Conservation (phyloP, 2,113 vertebrate species). For the Clupea harengus region DNA sequence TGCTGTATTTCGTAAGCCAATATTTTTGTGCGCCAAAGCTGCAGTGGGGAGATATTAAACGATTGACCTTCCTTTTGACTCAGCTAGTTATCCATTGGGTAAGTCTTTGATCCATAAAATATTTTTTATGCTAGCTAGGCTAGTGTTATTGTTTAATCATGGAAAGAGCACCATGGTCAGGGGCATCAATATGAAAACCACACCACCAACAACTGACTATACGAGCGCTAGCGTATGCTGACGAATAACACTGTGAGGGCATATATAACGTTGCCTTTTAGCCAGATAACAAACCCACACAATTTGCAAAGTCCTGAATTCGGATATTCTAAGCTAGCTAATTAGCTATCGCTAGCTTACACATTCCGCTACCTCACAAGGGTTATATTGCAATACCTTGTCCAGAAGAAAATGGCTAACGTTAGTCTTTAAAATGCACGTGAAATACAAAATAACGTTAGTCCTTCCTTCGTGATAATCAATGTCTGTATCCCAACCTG, state of each 20-base stretch:
- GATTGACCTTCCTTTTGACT: not conserved
- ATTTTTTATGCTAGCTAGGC: conserved; percentile 13
- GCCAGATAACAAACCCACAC: conserved; percentile 3
- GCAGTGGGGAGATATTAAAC: not conserved
- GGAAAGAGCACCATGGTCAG: conserved; percentile 17
- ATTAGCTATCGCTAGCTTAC: conserved; percentile 55
- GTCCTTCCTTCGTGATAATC: conserved; percentile 1
- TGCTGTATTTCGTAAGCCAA: not conserved
- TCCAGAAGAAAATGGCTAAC: conserved; percentile 49
- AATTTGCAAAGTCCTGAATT: not conserved
- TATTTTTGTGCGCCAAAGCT: not conserved
- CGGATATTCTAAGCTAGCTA: conserved; percentile 46
- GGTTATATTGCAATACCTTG: conserved; percentile 50
- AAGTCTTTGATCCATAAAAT: conserved; percentile 2
- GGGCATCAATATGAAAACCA: not conserved
- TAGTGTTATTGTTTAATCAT: conserved; percentile 13
- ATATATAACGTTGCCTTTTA: not conserved
- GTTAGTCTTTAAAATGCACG: conserved; percentile 51
- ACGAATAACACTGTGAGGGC: conserved; percentile 17
- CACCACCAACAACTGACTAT: not conserved
- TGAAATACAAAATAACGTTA: conserved; percentile 27
- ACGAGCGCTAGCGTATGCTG: not conserved
- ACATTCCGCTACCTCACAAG: conserved; percentile 70
- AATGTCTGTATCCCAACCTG: conserved; percentile 31
- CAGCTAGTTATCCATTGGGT: not conserved